Percentiles rank a stretch among this genome's conserved stretches.
These are phyloP conservation scores for Gryllus longicercus DNA, from an alignment of 2,888 invertebrate genomes.

Conservation along the genomic window DNA sequence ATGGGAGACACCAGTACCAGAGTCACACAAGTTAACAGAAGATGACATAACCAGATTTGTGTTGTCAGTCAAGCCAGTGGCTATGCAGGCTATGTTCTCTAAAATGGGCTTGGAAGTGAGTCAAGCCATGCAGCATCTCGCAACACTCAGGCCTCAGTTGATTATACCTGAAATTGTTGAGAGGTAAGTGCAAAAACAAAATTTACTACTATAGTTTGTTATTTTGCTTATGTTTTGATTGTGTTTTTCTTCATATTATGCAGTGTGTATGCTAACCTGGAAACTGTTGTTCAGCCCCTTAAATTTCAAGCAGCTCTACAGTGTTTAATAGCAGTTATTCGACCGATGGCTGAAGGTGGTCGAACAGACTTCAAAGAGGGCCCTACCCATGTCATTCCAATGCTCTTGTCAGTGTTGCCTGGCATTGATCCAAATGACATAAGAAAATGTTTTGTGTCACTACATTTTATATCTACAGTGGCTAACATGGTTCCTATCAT, in stretches of 20 bases:
- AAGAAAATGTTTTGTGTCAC: slow-evolving; percentile 68
- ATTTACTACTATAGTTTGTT: slow-evolving; percentile 20
- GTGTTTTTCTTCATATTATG: neutral
- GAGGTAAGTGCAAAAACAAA: slow-evolving; percentile 47
- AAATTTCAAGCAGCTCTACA: slow-evolving; percentile 70
- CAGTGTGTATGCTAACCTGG: slow-evolving; percentile 70
- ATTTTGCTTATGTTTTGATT: neutral
- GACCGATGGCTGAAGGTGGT: slow-evolving; percentile 57
- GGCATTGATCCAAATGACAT: slow-evolving; percentile 89
- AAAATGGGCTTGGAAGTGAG: slow-evolving; percentile 64
- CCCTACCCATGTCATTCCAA: slow-evolving; percentile 73
- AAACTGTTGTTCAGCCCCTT: slow-evolving; percentile 86
- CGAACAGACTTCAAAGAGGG: slow-evolving; percentile 65
- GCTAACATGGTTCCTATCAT: slow-evolving; percentile 76
- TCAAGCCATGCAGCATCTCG: slow-evolving; percentile 68
- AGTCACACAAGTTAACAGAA: slow-evolving; percentile 68
- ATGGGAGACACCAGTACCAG: slow-evolving; percentile 70
- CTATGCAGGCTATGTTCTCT: slow-evolving; percentile 75
- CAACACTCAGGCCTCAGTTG: slow-evolving; percentile 73
- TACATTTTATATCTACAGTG: slow-evolving; percentile 74
- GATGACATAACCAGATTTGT: slow-evolving; percentile 79
- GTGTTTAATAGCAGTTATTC: slow-evolving; percentile 65
- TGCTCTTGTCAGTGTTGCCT: slow-evolving; percentile 75
- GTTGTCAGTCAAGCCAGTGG: slow-evolving; percentile 66
- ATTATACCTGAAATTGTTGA: slow-evolving; percentile 82